phyloP scores from a whole-genome alignment of 2,113 vertebrate species.

The Tor tambroides region DNA sequence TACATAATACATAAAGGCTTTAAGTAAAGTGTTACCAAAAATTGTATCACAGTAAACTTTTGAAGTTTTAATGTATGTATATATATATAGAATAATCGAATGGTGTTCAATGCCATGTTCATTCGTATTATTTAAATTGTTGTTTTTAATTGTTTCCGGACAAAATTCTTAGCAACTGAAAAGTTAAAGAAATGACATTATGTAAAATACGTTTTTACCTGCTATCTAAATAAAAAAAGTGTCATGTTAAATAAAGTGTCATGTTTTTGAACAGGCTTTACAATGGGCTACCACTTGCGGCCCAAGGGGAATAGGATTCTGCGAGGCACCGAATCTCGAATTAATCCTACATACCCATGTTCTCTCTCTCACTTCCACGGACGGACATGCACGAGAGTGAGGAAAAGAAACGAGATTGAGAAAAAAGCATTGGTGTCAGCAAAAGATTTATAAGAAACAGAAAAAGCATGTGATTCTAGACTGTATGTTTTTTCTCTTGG shows the following conservation, averaged over 20 bases:
- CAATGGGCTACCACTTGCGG: neutral
- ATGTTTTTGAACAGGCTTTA: neutral
- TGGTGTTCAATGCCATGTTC: no score
- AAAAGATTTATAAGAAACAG: constrained; percentile 55
- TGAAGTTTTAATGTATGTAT: no score
- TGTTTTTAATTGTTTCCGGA: neutral
- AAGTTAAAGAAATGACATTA: neutral
- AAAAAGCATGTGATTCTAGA: constrained; percentile 41
- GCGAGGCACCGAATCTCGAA: neutral
- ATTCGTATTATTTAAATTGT: no score
- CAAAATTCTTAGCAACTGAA: neutral
- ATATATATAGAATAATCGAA: no score
- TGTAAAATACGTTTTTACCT: neutral
- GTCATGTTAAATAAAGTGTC: no score
- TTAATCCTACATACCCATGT: neutral
- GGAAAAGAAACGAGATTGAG: constrained; percentile 20
- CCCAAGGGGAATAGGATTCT: neutral
- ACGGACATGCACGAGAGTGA: constrained; percentile 8
- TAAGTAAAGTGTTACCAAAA: neutral
- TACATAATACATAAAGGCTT: neutral
- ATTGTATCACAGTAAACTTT: no score
- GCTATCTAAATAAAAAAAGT: neutral
- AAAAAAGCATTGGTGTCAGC: constrained; percentile 55
- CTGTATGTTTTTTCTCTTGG: constrained; percentile 47
- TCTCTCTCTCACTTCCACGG: constrained; percentile 17